phyloP scores from a whole-genome alignment of 2,888 invertebrate genomes.

The Drosophila ezoana region DNA sequence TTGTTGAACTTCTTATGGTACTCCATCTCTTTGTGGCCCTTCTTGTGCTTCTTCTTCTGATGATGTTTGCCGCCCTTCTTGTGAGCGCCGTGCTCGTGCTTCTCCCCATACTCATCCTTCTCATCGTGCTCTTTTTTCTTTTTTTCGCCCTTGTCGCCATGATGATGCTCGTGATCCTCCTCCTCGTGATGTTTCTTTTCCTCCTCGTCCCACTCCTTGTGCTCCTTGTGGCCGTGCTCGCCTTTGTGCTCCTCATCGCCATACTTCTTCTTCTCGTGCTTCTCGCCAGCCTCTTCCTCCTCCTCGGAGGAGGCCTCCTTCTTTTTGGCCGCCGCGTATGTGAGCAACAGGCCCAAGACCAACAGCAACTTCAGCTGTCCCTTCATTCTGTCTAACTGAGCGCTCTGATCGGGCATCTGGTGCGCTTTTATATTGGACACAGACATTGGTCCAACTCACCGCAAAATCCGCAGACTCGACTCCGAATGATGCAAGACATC shows the following conservation, averaged over 20 bases:
- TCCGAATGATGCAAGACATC: constrained; percentile 58
- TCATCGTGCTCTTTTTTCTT: constrained; percentile 93
- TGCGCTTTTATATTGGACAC: constrained; percentile 57
- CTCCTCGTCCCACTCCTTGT: constrained; percentile 92
- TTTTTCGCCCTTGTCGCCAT: constrained; percentile 91
- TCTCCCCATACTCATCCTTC: constrained; percentile 90
- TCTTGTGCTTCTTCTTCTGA: constrained; percentile 93
- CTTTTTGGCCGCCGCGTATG: constrained; percentile 71
- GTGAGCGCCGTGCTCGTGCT: constrained; percentile 91
- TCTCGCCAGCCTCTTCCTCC: constrained; percentile 82
- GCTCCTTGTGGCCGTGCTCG: constrained; percentile 91
- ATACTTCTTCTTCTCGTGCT: constrained; percentile 81
- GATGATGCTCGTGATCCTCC: constrained; percentile 91
- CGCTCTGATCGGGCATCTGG: constrained; percentile 15
- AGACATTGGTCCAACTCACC: constrained; percentile 40
- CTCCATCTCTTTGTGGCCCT: constrained; percentile 93
- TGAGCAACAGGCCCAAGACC: constrained; percentile 75
- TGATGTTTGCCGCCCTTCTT: constrained; percentile 92
- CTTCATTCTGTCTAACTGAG: constrained; percentile 62
- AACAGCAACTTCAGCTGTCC: constrained; percentile 74
- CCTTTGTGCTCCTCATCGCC: constrained; percentile 89
- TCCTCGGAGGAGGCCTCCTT: constrained; percentile 82
- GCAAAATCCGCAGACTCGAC: constrained; percentile 45
- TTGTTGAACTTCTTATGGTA: constrained; percentile 95
- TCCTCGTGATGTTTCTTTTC: constrained; percentile 92